These are phyloP conservation scores for Ornithorhynchus anatinus DNA, from an alignment of 2,113 vertebrate genomes.

Conservation along the genomic window DNA sequence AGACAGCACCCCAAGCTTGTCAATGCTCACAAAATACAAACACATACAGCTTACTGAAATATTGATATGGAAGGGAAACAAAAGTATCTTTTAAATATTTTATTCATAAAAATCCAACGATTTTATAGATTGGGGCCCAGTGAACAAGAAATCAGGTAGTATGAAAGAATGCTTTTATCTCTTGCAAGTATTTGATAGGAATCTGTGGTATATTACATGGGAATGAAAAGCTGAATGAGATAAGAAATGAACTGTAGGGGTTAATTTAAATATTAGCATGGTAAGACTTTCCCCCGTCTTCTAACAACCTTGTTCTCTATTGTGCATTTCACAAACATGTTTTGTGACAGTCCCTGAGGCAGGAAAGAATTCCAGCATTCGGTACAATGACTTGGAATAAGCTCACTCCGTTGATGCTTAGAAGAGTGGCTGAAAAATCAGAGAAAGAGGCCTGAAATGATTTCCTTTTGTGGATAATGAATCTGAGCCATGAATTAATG, in stretches of 20 bases:
- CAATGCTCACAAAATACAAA: no score
- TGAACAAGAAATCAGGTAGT: background rate
- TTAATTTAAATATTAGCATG: background rate
- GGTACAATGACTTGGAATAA: constrained; percentile 48
- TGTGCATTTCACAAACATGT: constrained; percentile 44
- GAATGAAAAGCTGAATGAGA: constrained; percentile 13
- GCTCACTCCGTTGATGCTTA: constrained; percentile 29
- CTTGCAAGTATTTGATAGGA: background rate
- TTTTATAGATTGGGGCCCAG: background rate
- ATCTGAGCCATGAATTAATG: constrained; percentile 42
- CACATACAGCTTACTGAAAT: background rate
- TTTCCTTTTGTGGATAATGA: constrained; percentile 19
- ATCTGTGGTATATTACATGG: background rate
- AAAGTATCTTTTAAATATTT: background rate
- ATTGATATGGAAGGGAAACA: background rate
- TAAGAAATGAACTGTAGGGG: constrained; percentile 10
- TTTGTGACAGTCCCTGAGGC: constrained; percentile 44
- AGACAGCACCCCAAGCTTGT: no score
- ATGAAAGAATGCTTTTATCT: background rate
- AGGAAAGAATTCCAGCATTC: constrained; percentile 8
- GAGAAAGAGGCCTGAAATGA: constrained; percentile 25
- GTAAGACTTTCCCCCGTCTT: background rate
- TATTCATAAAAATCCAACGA: background rate
- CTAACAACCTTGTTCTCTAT: background rate
- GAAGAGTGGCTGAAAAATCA: constrained; percentile 15